Evolutionary conservation across 2,797 vertebrate genomes (phyloP).

Genomic region (Phrynocephalus vlangalii): DNA sequence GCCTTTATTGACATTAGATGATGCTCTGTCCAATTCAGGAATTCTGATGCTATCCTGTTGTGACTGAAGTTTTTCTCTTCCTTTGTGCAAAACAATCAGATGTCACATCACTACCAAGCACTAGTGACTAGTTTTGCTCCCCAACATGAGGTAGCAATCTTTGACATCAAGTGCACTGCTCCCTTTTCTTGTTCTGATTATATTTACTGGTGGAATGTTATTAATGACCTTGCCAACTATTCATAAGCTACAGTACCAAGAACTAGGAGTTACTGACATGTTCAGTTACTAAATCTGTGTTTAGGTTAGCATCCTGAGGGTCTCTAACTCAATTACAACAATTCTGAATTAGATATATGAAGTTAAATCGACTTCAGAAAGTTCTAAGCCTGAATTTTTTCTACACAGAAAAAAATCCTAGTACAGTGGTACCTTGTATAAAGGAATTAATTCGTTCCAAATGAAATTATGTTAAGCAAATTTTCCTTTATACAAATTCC

Average conservation of each 20-base stretch:
- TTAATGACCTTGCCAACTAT: constrained; percentile 2
- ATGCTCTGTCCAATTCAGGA: constrained; percentile 32
- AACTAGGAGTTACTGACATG: neutral
- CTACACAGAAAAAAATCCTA: neutral
- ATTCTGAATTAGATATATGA: neutral
- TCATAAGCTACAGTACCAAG: neutral
- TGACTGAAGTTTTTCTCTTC: constrained; percentile 23
- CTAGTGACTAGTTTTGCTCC: neutral
- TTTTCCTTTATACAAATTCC: too few species aligned
- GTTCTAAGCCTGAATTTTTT: neutral
- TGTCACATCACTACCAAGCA: neutral
- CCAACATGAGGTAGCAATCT: constrained; percentile 14
- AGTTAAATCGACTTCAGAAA: neutral
- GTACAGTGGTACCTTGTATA: too few species aligned
- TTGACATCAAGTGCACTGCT: neutral
- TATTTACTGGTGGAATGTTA: neutral
- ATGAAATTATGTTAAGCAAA: too few species aligned
- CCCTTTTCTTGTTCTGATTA: neutral
- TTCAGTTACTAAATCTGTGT: neutral
- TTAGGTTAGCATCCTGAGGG: neutral
- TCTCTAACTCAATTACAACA: neutral
- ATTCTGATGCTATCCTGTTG: constrained; percentile 31
- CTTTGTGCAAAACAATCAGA: constrained; percentile 29
- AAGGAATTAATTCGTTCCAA: too few species aligned
- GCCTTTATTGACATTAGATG: constrained; percentile 20